Percentiles rank a stretch among this genome's conserved stretches.
phyloP scores from a whole-genome alignment of 1,140 invertebrate species.

The Drosophila hydei region DNA sequence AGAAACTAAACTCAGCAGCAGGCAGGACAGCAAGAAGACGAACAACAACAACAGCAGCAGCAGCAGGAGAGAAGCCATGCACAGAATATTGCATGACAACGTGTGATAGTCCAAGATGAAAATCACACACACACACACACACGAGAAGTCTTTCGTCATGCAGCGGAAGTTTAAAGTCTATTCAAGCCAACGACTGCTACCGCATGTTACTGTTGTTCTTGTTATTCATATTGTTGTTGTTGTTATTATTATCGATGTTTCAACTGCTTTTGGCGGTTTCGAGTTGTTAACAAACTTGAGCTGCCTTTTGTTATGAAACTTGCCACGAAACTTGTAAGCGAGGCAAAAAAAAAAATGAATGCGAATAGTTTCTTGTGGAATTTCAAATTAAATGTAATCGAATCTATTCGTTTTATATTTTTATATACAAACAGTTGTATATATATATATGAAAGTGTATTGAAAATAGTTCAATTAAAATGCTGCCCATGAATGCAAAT shows the following conservation, averaged over 20 bases:
- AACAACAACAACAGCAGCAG: slow-evolving; percentile 26
- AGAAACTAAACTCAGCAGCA: slow-evolving; percentile 33
- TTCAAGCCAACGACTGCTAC: slow-evolving; percentile 44
- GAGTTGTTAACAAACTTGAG: slow-evolving; percentile 37
- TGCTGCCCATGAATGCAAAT: slow-evolving; percentile 1
- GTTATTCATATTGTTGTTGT: slow-evolving; percentile 24
- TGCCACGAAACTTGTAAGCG: slow-evolving; percentile 10
- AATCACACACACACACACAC: slow-evolving; percentile 36
- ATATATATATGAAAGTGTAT: neutral
- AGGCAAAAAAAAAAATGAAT: too few species aligned
- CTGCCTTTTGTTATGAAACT: slow-evolving; percentile 58
- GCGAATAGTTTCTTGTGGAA: neutral
- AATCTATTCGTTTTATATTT: neutral
- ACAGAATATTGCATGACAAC: slow-evolving; percentile 74
- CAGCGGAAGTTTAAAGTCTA: slow-evolving; percentile 67
- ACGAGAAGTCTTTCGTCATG: slow-evolving; percentile 55
- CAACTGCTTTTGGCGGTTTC: slow-evolving; percentile 53
- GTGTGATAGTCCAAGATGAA: slow-evolving; percentile 54
- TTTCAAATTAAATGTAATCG: slow-evolving; percentile 11
- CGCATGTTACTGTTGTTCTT: slow-evolving; percentile 30
- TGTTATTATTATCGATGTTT: slow-evolving; percentile 26
- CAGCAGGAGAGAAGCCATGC: slow-evolving; percentile 28
- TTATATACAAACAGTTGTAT: neutral
- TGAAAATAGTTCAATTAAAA: slow-evolving; percentile 13
- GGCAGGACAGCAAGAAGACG: slow-evolving; percentile 14